Evolutionary conservation across 2,113 vertebrate species (phyloP).

Genomic region (Grus americana): DNA sequence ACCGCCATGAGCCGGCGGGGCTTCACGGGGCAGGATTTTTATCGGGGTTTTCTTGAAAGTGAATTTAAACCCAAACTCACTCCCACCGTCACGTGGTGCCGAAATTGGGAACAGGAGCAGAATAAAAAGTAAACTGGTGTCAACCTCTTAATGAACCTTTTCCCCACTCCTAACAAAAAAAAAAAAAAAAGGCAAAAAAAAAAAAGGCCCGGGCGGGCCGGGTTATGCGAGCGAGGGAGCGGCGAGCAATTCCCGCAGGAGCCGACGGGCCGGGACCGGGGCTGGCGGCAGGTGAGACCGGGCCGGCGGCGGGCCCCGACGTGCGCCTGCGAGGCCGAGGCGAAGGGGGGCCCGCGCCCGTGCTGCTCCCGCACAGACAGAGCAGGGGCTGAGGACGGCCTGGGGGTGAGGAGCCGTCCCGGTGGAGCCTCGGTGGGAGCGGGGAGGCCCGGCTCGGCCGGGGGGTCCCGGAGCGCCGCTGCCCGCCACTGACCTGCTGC

Average conservation of each 20-base stretch:
- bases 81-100: slow-evolving; percentile 85
- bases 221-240: neutral
- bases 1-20: neutral
- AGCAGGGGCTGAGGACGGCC: neutral
- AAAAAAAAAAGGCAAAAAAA: neutral
- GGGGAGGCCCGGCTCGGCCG: neutral
- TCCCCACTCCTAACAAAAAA: neutral
- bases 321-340: neutral
- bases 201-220: neutral
- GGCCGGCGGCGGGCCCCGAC: neutral
- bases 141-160: slow-evolving; percentile 66
- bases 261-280: neutral
- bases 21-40: slow-evolving; percentile 74
- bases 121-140: slow-evolving; percentile 69
- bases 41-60: slow-evolving; percentile 75
- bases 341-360: accelerated
- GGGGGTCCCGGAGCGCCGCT: neutral
- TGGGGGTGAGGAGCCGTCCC: neutral
- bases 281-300: neutral
- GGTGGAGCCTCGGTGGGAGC: neutral
- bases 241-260: neutral
- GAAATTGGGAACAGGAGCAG: slow-evolving; percentile 83
- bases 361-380: neutral
- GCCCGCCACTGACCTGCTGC: neutral
- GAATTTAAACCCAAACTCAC: slow-evolving; percentile 84